A percentile compares a stretch with the other conserved stretches of the same genome.
Conservation (phyloP, 1,140 invertebrate species). For the Hycleus cichorii region DNA sequence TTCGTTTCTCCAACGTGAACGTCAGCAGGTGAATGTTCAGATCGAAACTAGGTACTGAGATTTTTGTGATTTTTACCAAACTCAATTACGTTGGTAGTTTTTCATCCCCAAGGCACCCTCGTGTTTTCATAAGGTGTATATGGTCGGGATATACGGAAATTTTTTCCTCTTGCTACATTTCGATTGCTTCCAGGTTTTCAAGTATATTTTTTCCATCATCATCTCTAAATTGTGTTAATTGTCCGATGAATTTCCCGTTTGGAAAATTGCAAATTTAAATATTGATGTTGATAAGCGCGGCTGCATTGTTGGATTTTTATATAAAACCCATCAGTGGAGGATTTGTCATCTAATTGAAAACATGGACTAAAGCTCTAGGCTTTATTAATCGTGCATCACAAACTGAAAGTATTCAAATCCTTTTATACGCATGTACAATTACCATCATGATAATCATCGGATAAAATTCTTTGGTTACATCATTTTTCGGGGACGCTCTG, state of each 20-base stretch:
- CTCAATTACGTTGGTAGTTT: slow-evolving; percentile 19
- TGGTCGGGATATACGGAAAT: slow-evolving; percentile 4
- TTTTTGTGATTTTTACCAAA: slow-evolving; percentile 26
- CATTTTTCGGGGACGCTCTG: too few relatives aligned
- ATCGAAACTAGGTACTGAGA: slow-evolving; percentile 13
- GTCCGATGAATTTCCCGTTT: too few relatives aligned
- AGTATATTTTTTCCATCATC: background rate
- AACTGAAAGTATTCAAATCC: slow-evolving; percentile 10
- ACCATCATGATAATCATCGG: too few relatives aligned
- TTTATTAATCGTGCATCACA: slow-evolving; percentile 11
- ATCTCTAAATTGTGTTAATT: too few relatives aligned
- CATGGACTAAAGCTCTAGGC: slow-evolving; percentile 9
- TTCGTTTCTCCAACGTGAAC: slow-evolving; percentile 1
- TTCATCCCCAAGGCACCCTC: slow-evolving; percentile 14
- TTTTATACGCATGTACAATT: too few relatives aligned
- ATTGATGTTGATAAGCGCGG: slow-evolving; percentile 5
- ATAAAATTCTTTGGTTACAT: too few relatives aligned
- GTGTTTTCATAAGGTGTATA: slow-evolving; percentile 22
- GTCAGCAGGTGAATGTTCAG: slow-evolving; percentile 12
- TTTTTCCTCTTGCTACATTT: too few relatives aligned
- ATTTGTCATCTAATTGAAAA: slow-evolving; percentile 16
- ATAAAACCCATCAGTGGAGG: slow-evolving; percentile 10
- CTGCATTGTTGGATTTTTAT: slow-evolving; percentile 10
- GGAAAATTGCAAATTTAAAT: background rate
- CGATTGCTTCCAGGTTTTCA: slow-evolving; percentile 7